Evolutionary conservation across 2,113 vertebrate species (phyloP).

Genomic region (Girardinichthys multiradiatus): DNA sequence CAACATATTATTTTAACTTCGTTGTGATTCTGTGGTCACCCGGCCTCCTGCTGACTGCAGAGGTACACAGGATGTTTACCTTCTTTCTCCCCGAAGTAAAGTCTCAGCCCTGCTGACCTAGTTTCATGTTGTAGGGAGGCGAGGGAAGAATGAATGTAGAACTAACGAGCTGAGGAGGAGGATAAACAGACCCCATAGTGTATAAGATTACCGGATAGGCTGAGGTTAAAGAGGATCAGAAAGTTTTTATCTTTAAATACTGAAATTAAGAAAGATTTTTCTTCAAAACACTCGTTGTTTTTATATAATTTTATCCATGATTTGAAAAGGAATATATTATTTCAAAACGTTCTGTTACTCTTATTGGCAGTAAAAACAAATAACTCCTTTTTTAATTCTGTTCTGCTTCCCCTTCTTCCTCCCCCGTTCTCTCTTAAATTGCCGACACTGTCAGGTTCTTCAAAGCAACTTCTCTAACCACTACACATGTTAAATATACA

Average conservation of each 20-base stretch:
- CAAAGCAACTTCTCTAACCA: conserved; percentile 13
- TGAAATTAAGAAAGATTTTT: conserved; percentile 4
- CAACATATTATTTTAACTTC: conserved; percentile 22
- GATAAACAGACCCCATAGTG: conserved; percentile 57
- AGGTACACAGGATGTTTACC: conserved; percentile 73
- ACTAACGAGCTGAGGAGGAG: conserved; percentile 51
- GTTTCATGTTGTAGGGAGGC: conserved; percentile 50
- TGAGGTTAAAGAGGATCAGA: conserved; percentile 18
- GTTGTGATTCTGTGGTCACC: conserved; percentile 28
- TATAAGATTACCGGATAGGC: conserved; percentile 32
- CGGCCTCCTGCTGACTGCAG: conserved; percentile 48
- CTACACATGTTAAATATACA: conserved; percentile 21
- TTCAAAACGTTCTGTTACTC: too few relatives aligned
- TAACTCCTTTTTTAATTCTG: neutral
- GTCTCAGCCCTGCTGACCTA: conserved; percentile 75
- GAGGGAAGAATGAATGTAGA: conserved; percentile 58
- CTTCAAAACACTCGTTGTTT: too few relatives aligned
- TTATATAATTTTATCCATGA: too few relatives aligned
- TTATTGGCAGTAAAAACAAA: too few relatives aligned
- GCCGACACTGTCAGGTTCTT: conserved; percentile 26
- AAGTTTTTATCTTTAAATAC: neutral
- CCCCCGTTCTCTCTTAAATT: conserved; percentile 45
- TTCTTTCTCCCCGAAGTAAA: conserved; percentile 61
- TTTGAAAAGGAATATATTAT: too few relatives aligned
- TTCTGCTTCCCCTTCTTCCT: neutral